These are phyloP conservation scores for Pemphredon lugubris DNA, from an alignment of 2,888 invertebrate genomes.

Conservation along the genomic window DNA sequence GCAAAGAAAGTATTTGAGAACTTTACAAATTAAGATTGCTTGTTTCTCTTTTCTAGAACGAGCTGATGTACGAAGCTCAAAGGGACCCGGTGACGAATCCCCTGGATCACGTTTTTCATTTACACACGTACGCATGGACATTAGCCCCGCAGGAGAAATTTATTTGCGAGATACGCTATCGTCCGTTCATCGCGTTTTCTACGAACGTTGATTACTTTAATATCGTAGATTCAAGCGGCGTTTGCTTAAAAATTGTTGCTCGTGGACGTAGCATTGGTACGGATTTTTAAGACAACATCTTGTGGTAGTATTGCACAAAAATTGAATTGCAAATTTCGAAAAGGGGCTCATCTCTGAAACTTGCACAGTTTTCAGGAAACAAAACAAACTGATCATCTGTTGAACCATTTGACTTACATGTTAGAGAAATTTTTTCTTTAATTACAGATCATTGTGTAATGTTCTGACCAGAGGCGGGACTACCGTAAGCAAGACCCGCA, in stretches of 20 bases:
- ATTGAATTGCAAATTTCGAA: not conserved
- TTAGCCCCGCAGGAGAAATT: conserved; percentile 65
- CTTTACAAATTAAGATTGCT: too few relatives aligned
- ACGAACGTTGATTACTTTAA: conserved; percentile 77
- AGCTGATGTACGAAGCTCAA: conserved; percentile 66
- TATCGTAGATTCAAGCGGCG: conserved; percentile 67
- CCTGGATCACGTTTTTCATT: conserved; percentile 76
- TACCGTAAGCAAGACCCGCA: too few relatives aligned
- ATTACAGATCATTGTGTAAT: too few relatives aligned
- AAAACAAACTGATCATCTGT: too few relatives aligned
- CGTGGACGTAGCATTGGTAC: conserved; percentile 75
- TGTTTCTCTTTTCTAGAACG: conserved; percentile 49
- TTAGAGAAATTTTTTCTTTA: too few relatives aligned
- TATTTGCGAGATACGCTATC: conserved; percentile 74
- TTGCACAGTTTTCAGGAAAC: too few relatives aligned
- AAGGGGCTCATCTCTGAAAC: too few relatives aligned
- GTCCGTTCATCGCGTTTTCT: conserved; percentile 71
- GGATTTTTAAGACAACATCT: not conserved
- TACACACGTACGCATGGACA: conserved; percentile 71
- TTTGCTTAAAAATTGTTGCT: conserved; percentile 66
- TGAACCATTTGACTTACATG: too few relatives aligned
- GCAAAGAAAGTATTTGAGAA: too few relatives aligned
- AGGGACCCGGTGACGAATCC: conserved; percentile 74
- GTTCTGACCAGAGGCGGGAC: too few relatives aligned
- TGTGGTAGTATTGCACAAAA: too few relatives aligned